phyloP scores from a whole-genome alignment of 2,888 invertebrate genomes.

The Pristionchus maxplancki region DNA sequence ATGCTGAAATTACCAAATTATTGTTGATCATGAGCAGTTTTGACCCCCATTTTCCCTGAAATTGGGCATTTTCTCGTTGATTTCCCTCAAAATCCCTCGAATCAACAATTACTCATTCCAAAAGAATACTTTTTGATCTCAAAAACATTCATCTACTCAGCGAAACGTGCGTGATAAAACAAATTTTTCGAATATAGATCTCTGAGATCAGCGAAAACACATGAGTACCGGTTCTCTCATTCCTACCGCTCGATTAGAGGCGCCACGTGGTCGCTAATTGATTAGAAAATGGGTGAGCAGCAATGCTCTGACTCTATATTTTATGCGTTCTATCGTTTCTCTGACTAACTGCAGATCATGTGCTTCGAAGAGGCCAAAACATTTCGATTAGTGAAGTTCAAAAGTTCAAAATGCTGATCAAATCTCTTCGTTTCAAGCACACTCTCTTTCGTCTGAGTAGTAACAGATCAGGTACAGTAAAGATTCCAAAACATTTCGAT shows the following conservation, averaged over 20 bases:
- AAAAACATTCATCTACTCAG: neutral
- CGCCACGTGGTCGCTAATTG: neutral
- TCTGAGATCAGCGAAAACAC: neutral
- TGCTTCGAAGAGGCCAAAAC: too few species aligned
- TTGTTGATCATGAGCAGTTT: constrained; percentile 21
- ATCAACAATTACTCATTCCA: neutral
- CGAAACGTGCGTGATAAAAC: neutral
- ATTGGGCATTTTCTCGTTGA: neutral
- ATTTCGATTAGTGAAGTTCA: neutral
- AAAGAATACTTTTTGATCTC: neutral
- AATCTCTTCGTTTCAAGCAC: too few species aligned
- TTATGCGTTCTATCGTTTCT: too few species aligned
- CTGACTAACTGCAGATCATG: too few species aligned
- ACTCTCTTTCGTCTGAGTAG: too few species aligned
- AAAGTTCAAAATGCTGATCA: neutral
- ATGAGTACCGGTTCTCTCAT: constrained; percentile 17
- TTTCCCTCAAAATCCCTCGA: too few species aligned
- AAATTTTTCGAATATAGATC: neutral
- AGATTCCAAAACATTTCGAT: too few species aligned
- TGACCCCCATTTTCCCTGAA: too few species aligned
- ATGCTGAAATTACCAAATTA: constrained; percentile 83
- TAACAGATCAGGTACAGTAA: too few species aligned
- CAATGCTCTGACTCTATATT: too few species aligned
- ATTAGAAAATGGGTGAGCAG: neutral
- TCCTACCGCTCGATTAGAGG: neutral